Base-by-base conservation (phyloP, 2,113 vertebrate genomes). In the Ornithorhynchus anatinus region DNA sequence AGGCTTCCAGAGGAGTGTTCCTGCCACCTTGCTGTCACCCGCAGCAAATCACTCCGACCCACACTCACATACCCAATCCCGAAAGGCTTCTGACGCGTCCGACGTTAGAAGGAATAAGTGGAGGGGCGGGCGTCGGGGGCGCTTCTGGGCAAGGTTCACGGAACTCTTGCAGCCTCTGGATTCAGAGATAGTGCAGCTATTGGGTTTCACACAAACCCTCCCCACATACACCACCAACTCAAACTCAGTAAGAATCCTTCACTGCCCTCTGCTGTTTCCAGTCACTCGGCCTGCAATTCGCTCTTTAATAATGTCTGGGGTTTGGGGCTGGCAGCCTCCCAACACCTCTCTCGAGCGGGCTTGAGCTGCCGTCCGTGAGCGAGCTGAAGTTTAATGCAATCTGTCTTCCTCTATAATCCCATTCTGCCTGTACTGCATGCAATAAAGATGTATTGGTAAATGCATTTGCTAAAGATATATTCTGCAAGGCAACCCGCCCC, bases 371-470 rank as follows among this genome's bases (percentile, higher is more conserved):
- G 80, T 73, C 81, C 80, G 85, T 81, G 74, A 89, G 79, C 72
- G 83, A 47, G 66, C 48, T 73, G 84, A 76, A 81, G 73, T 82
- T 88, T 81, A 86, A 79, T 88, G 88, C 80, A 82, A 87, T 88
- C 86, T 89, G 89, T 80, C 87, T 86, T 75, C 82, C 71, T 65
- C 63, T 40, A 81, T 84, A 88, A 90, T 87, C 84, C 80, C 80
- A 88, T 85, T 88, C 86, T 54, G 0, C 69, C 82, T 17, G 57
- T 77, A 67, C 72, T 9, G 36, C 40, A 53, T 86, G 68, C 81
- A 84, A 85, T 87, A 88, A 88, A 91, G 87, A 88, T 59, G 80
- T 85, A 88, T 67, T 39, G 85, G 86, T 85, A 83, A 82, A 74
- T 75, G 79, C 63, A 71, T 82, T 87, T 84, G 72, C 81, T 86